Evolutionary conservation across 92 coral and sea anemone genomes (phyloP).

Genomic region (Epizoanthus scotinus): DNA sequence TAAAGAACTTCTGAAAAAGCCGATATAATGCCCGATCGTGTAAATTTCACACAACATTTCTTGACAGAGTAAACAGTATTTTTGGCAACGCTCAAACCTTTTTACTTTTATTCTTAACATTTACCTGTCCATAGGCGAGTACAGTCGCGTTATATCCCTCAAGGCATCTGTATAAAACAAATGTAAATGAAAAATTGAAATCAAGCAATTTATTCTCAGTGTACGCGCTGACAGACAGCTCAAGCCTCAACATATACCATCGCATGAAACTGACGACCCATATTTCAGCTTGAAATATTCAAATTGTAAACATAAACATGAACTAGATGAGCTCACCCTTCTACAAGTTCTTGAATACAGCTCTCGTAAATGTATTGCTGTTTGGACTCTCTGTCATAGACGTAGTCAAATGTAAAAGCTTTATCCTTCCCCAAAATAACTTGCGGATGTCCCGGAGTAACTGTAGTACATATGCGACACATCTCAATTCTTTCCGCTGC

Average conservation of each 20-base stretch:
- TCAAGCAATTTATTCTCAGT: conserved; percentile 15
- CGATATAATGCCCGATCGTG: conserved; percentile 3
- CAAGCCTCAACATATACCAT: background rate
- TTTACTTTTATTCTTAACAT: background rate
- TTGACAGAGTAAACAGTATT: background rate
- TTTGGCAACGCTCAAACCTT: background rate
- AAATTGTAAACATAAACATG: conserved; percentile 20
- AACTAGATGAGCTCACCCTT: conserved; percentile 74
- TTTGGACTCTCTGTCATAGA: conserved; percentile 74
- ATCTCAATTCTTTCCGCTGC: conserved; percentile 97
- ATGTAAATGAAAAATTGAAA: conserved; percentile 15
- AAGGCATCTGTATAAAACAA: conserved; percentile 74
- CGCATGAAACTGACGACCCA: conserved; percentile 4
- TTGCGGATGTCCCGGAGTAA: conserved; percentile 93
- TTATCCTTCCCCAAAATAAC: conserved; percentile 98
- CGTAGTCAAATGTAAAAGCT: conserved; percentile 95
- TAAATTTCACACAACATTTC: conserved; percentile 6
- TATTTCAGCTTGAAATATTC: background rate
- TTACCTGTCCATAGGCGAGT: conserved; percentile 98
- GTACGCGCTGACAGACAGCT: background rate
- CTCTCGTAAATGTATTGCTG: conserved; percentile 84
- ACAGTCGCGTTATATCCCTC: conserved; percentile 99
- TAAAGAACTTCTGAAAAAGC: conserved; percentile 18
- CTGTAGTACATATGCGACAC: conserved; percentile 94
- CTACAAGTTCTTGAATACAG: conserved; percentile 82